Conservation (phyloP, 2,888 invertebrate genomes). For the Eilema sororculum region DNA sequence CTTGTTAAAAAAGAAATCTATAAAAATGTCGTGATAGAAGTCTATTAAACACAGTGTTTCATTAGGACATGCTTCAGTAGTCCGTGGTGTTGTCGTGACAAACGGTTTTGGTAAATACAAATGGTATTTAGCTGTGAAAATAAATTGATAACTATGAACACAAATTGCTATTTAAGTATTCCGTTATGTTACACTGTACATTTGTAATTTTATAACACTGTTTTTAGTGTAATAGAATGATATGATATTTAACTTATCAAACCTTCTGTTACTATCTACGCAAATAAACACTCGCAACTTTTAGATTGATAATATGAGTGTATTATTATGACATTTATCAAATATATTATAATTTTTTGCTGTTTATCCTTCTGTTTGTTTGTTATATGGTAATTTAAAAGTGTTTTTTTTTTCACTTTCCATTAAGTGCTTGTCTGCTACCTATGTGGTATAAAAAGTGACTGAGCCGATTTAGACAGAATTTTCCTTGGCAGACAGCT, state of each 20-base stretch:
- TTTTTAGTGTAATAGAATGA: neutral
- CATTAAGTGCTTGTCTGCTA: no score
- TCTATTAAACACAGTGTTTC: conserved; percentile 15
- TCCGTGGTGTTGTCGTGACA: conserved; percentile 7
- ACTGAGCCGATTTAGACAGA: no score
- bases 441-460: no score
- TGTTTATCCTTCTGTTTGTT: neutral
- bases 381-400: no score
- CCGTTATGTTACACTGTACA: neutral
- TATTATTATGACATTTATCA: no score
- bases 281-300: neutral
- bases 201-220: neutral
- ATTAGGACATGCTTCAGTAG: conserved; percentile 14
- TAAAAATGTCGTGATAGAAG: conserved; percentile 7
- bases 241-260: no score
- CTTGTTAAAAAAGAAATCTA: neutral
- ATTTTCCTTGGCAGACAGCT: no score
- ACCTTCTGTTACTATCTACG: neutral
- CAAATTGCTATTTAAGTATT: neutral
- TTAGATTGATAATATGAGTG: neutral
- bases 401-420: no score
- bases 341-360: neutral
- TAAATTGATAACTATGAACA: conserved; percentile 7
- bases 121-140: conserved; percentile 5
- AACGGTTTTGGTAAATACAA: conserved; percentile 9